Conservation (phyloP, 2,888 invertebrate species). For the Xiphydria camelus region DNA sequence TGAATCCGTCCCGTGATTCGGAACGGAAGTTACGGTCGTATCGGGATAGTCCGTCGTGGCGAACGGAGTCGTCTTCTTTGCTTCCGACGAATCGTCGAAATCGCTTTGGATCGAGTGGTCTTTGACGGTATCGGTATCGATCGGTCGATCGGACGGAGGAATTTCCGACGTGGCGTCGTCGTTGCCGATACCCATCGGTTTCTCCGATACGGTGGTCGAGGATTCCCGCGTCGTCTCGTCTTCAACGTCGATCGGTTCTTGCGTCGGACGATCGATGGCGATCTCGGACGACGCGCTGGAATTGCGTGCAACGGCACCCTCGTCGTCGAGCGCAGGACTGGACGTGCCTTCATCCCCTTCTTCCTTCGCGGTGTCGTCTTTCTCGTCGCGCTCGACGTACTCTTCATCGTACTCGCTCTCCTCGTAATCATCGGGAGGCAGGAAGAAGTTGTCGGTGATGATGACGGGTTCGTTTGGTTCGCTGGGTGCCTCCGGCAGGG, state of each 20-base stretch:
- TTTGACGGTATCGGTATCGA: background rate
- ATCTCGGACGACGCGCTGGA: no score
- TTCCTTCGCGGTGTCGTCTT: conserved; percentile 5
- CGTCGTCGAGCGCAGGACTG: no score
- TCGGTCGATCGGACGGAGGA: background rate
- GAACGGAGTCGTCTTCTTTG: background rate
- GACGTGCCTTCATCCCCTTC: background rate
- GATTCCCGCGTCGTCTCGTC: no score
- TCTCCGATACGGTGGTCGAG: conserved; percentile 7
- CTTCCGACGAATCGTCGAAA: background rate
- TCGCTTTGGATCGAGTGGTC: background rate
- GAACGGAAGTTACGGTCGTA: background rate
- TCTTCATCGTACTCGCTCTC: conserved; percentile 27
- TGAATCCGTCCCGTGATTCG: no score
- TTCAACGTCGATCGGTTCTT: no score
- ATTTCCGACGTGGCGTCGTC: background rate
- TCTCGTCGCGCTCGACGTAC: conserved; percentile 13
- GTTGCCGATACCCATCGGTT: background rate
- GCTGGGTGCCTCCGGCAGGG: conserved; percentile 15
- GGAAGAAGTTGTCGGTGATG: conserved; percentile 54
- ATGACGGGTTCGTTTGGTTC: conserved; percentile 40
- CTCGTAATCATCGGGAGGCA: conserved; percentile 36
- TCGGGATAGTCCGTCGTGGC: background rate
- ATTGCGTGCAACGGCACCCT: no score
- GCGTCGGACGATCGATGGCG: no score